phyloP scores from a whole-genome alignment of 2,797 vertebrate species.

The Distichodus sexfasciatus region DNA sequence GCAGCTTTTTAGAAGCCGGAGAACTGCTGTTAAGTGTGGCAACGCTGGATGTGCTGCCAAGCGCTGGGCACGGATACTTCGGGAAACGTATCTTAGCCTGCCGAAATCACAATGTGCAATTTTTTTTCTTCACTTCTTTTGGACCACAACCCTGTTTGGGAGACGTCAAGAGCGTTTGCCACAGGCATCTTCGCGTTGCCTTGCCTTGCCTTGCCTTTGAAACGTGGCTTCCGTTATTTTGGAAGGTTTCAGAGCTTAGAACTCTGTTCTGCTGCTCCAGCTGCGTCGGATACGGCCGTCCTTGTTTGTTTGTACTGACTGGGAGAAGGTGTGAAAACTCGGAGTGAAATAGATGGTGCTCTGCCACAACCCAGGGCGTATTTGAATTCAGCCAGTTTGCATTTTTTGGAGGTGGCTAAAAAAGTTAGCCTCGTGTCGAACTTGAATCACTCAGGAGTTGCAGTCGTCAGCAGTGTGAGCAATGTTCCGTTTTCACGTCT shows the following conservation, averaged over 20 bases:
- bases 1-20: constrained; percentile 30
- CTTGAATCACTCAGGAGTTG: too few species aligned
- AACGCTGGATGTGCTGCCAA: constrained; percentile 24
- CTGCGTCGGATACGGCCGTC: constrained; percentile 6
- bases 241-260: neutral
- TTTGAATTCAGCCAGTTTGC: constrained; percentile 18
- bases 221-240: neutral
- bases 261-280: neutral
- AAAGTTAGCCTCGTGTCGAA: too few species aligned
- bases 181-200: neutral
- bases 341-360: constrained; percentile 15
- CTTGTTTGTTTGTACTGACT: constrained; percentile 18
- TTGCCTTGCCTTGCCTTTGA: neutral
- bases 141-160: neutral
- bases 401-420: constrained; percentile 23
- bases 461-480: too few species aligned
- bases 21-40: constrained; percentile 22
- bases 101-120: neutral
- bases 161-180: neutral
- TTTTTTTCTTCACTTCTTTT: neutral
- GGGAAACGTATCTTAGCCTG: constrained; percentile 25
- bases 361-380: constrained; percentile 9
- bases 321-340: constrained; percentile 10
- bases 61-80: constrained; percentile 13
- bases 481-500: too few species aligned